Percentiles rank a stretch among this genome's conserved stretches.
phyloP scores from a whole-genome alignment of 2,888 invertebrate genomes.

The Xylota sylvarum region DNA sequence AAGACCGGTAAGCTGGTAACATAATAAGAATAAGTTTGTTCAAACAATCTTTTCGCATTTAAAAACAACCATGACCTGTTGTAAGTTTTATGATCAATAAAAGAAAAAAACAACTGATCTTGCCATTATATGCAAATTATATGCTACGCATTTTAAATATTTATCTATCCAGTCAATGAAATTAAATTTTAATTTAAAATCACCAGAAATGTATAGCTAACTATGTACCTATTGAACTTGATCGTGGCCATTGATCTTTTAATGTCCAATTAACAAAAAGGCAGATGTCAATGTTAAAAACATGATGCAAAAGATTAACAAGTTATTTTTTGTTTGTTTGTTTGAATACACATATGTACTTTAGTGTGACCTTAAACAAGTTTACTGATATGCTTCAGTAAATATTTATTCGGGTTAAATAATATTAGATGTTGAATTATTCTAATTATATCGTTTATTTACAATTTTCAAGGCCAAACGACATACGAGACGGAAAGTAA shows the following conservation, averaged over 20 bases:
- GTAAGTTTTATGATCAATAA: neutral
- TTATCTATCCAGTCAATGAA: no score
- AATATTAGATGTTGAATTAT: neutral
- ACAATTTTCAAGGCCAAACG: neutral
- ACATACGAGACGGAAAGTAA: no score
- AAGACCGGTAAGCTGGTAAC: no score
- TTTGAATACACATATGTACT: neutral
- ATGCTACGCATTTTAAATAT: no score
- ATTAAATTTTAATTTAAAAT: no score
- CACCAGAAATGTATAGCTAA: neutral
- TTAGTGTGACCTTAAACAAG: slow-evolving; percentile 3
- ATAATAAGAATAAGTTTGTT: no score
- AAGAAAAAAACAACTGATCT: neutral
- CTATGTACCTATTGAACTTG: neutral
- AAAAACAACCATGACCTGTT: neutral
- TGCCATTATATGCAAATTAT: neutral
- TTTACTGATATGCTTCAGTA: neutral
- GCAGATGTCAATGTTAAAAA: slow-evolving; percentile 4
- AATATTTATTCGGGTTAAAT: neutral
- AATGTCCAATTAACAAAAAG: neutral
- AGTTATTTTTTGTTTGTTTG: neutral
- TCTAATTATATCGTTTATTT: neutral
- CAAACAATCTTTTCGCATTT: neutral
- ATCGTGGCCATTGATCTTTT: slow-evolving; percentile 6
- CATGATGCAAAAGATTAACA: neutral